Evolutionary conservation across 1,140 invertebrate species (phyloP), one percentile per base, ranked within the genome.

Genomic region (Cyclina sinensis): DNA sequence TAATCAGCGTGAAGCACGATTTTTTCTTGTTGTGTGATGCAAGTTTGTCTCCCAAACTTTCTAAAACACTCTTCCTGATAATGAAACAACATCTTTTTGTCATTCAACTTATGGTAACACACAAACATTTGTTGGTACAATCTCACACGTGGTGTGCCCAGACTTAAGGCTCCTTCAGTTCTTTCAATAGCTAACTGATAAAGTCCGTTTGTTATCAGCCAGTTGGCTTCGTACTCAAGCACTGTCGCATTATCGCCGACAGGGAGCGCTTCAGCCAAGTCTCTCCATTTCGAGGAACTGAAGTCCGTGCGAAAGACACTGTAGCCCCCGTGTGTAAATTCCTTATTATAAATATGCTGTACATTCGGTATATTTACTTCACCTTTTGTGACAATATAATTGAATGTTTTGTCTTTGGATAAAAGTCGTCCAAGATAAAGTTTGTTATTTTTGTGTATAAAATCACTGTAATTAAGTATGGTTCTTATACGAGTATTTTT

Each of bases 161-260:
- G 16, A 48, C 86, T 39, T 9, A 91, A 54, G 21, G 81, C 84
- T 30, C 35, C 37, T 46, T 86, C 85, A 21, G 82, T 59, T 21
- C 89, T 82, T 18, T 88, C 80, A 5, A 84, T 80, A 12, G 82
- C 85, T 62, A 88, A 87, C 0, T 65, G 18, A 65, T 89, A 91
- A 21, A 88, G 32, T 30, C 86, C 87, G 16, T 85, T 83, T 4
- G 89, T 89, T 37, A 85, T 89, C 24, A 91, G 70, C 91, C 89
- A 90, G 59, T 80, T 90, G 1, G 87, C 88, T 87, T 91, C 91
- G 46, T 91, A 90, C 37, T 91, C 91, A 12, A 91, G 35, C 12
- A 90, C 48, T 35, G 88, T 90, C 4, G 88, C 84, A 39, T 91
- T 91, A 11, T 35, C 21, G 1, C 65, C 65, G 0, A 70, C 65